phyloP scores from a whole-genome alignment of 2,888 invertebrate species.

The Dynastes maya region DNA sequence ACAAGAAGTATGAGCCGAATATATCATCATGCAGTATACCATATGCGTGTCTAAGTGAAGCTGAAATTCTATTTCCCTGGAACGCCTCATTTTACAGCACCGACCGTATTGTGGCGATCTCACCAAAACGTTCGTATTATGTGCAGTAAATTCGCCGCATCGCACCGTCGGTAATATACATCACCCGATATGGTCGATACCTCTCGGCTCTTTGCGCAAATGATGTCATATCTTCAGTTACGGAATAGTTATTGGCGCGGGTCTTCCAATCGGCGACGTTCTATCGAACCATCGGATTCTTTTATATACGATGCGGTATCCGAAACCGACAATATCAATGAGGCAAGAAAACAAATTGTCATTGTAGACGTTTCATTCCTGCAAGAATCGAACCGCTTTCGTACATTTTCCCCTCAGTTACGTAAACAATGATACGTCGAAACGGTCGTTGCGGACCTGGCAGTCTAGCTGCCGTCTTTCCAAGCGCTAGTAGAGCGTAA shows the following conservation, averaged over 20 bases:
- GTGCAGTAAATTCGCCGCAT: constrained; percentile 8
- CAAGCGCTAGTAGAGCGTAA: neutral
- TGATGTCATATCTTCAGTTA: constrained; percentile 33
- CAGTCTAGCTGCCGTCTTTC: neutral
- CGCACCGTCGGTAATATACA: constrained; percentile 29
- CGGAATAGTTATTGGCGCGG: constrained; percentile 32
- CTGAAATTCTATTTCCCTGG: neutral
- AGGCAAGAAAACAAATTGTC: constrained; percentile 66
- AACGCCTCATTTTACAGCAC: neutral
- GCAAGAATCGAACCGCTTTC: constrained; percentile 50
- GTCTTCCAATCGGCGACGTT: neutral
- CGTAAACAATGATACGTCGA: constrained; percentile 38
- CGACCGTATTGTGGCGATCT: constrained; percentile 20
- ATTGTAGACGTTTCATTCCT: constrained; percentile 58
- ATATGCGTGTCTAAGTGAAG: neutral
- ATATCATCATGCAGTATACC: too few relatives aligned
- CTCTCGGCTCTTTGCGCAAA: constrained; percentile 19
- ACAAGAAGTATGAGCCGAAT: too few relatives aligned
- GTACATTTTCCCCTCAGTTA: constrained; percentile 39
- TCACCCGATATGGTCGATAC: neutral
- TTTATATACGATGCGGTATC: constrained; percentile 53
- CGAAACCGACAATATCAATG: constrained; percentile 63
- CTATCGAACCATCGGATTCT: constrained; percentile 10
- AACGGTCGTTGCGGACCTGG: constrained; percentile 16
- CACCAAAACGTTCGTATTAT: neutral